Evolutionary conservation across 2,888 invertebrate genomes (phyloP).

Genomic region (Aphodius granarius): DNA sequence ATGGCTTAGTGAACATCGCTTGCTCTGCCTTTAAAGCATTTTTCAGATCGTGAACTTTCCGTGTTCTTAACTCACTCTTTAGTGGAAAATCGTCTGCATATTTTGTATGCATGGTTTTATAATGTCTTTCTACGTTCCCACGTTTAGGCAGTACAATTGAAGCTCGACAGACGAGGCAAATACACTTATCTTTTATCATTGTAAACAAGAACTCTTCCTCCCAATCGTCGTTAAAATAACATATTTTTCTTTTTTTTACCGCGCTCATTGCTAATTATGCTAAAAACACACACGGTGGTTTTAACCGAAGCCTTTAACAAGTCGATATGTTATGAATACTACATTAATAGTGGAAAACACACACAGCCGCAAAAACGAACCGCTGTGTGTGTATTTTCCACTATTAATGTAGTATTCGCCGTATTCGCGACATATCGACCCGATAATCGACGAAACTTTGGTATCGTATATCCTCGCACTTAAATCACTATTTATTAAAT

Average conservation of each 20-base stretch:
- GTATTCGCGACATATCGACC: too few relatives aligned
- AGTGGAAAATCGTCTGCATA: slow-evolving; percentile 21
- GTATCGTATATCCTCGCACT: too few relatives aligned
- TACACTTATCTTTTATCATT: slow-evolving; percentile 17
- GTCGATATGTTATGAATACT: too few relatives aligned
- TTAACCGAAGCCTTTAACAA: too few relatives aligned
- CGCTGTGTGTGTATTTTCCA: too few relatives aligned
- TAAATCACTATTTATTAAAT: too few relatives aligned
- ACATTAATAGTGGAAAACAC: too few relatives aligned
- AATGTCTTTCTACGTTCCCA: slow-evolving; percentile 13
- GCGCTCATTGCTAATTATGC: too few relatives aligned
- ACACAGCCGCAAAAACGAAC: too few relatives aligned
- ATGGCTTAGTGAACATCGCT: slow-evolving; percentile 23
- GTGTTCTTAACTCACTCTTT: slow-evolving; percentile 20
- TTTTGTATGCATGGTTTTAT: slow-evolving; percentile 14
- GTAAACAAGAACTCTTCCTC: slow-evolving; percentile 19
- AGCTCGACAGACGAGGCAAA: slow-evolving; percentile 20
- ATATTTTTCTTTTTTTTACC: slow-evolving; percentile 14
- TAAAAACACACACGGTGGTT: too few relatives aligned
- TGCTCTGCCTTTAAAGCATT: slow-evolving; percentile 10
- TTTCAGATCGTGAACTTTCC: slow-evolving; percentile 16
- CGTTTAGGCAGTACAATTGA: slow-evolving; percentile 14
- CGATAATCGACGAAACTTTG: too few relatives aligned
- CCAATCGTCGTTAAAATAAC: slow-evolving; percentile 19
- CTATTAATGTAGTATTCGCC: too few relatives aligned